Evolutionary conservation across 2,113 vertebrate species (phyloP).

Genomic region (Hippocampus comes): DNA sequence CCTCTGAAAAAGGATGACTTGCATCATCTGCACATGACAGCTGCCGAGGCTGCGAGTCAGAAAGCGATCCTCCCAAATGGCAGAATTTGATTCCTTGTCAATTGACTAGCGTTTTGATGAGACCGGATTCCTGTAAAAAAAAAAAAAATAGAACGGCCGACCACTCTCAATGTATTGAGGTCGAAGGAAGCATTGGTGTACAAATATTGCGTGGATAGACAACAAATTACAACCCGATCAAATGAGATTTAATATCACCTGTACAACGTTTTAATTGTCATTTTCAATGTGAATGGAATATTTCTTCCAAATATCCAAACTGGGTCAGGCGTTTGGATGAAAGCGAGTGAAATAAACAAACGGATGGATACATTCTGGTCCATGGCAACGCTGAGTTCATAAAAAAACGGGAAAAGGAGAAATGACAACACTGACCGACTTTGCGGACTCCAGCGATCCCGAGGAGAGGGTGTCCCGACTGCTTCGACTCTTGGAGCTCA

Average conservation of each 20-base stretch:
- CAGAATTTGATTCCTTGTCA: constrained; percentile 40
- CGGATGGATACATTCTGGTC: neutral
- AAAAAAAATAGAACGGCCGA: constrained; percentile 49
- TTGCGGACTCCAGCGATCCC: constrained; percentile 84
- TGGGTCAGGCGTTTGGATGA: neutral
- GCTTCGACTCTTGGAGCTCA: constrained; percentile 88
- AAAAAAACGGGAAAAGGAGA: neutral
- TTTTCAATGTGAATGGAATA: neutral
- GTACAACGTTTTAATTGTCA: neutral
- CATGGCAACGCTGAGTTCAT: neutral
- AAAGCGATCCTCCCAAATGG: constrained; percentile 36
- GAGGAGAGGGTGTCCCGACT: constrained; percentile 84
- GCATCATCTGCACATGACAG: constrained; percentile 33
- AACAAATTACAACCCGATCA: too few species aligned
- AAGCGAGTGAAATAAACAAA: neutral
- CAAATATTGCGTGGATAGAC: neutral
- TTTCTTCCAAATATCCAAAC: neutral
- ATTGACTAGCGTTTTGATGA: constrained; percentile 16
- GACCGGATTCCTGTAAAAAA: constrained; percentile 21
- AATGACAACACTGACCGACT: constrained; percentile 75
- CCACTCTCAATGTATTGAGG: constrained; percentile 27
- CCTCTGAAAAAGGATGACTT: constrained; percentile 27
- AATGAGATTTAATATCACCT: neutral
- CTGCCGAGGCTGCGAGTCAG: constrained; percentile 17
- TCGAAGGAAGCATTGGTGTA: constrained; percentile 17